Base-by-base conservation (phyloP, 2,888 invertebrate species). In the Thymelicus lineola region DNA sequence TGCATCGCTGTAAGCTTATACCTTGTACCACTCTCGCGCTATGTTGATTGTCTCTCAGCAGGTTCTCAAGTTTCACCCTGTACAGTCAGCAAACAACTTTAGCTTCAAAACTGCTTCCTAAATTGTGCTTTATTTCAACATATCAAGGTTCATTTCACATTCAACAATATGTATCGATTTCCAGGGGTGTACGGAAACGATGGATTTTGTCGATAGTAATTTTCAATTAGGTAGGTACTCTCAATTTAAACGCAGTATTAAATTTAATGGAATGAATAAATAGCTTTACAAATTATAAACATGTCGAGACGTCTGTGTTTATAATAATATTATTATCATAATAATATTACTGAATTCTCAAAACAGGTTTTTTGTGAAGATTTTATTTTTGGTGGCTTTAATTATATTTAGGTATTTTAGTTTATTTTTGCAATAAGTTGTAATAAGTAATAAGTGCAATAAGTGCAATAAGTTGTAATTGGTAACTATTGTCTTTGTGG, bases 31-130 rank as follows among this genome's bases (percentile, higher is more conserved):
- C 35, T 28, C 20, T 55, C 53, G 17, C 55, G 55, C 64, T 42
- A 57, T 55, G 64, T 64, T 55, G 45, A 64, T 64, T 55, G 53
- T 55, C 64, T 55, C 64, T 42, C 64, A 64, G 64, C 64, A 64
- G 64, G 64, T 57, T 64, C 55, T 64, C 28, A 64, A 64, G 55
- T 64, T 64, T 64, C 64, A 63, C 64, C 55, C 64, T 42, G 28
- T 64, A 64, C 42, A 64, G 64, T 64, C 14, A 45, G 38, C 64
- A 64, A 53, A 53, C 50, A 59, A 15, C 35, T 42, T 42, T 15
- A 9, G 12, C 28, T 45, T 45, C 48, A 62, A 15, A 20, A 35
- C 0, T 57, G 14, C 35, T 4, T 36, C 6, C n/a, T 6, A 57
- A 57, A 57, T n/a, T 57, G 36, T 2, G 36, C 57, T 57, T n/a